These are phyloP conservation scores for Campylomormyrus numenius DNA, from an alignment of 2,113 vertebrate species.

Conservation along the genomic window DNA sequence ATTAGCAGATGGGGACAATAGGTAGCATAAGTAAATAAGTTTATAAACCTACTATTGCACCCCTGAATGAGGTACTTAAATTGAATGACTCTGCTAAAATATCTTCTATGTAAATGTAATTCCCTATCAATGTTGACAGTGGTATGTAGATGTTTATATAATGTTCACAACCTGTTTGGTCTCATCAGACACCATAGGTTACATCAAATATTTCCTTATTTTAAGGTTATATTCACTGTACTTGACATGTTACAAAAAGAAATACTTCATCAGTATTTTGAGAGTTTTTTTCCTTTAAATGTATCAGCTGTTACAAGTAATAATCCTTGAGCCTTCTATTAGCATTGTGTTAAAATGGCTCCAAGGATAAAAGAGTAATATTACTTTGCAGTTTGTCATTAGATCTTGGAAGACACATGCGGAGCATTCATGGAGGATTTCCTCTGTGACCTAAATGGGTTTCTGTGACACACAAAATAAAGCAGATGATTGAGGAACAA, in stretches of 20 bases:
- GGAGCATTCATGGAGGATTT: neutral
- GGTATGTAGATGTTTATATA: neutral
- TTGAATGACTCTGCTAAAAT: neutral
- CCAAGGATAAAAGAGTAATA: neutral
- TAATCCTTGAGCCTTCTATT: neutral
- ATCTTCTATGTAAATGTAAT: neutral
- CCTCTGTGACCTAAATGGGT: neutral
- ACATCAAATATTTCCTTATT: neutral
- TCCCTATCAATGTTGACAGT: neutral
- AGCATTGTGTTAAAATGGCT: neutral
- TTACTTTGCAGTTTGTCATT: neutral
- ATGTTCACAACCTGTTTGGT: neutral
- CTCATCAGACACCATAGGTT: neutral
- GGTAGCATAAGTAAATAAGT: neutral
- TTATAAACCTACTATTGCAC: neutral
- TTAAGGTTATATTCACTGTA: neutral
- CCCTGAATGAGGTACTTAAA: neutral
- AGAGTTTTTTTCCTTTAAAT: neutral
- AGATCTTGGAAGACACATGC: neutral
- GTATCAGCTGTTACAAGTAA: neutral
- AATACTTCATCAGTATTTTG: neutral
- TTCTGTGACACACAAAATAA: neutral
- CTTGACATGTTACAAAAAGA: neutral
- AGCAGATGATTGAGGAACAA: neutral
- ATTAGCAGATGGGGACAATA: neutral